phyloP scores from a whole-genome alignment of 2,797 vertebrate genomes.

The Rhinogobio ventralis region DNA sequence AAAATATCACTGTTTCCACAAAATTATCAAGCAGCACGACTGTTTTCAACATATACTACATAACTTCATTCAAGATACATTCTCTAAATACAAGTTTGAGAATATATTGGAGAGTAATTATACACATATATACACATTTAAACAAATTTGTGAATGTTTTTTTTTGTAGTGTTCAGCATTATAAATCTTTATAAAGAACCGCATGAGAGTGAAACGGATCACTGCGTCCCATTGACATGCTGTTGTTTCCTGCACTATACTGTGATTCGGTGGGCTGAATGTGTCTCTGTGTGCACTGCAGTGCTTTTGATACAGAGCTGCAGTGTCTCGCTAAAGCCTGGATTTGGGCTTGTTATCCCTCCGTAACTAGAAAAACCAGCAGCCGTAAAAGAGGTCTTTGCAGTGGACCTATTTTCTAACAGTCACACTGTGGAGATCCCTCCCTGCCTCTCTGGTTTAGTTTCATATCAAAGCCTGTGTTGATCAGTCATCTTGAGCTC shows the following conservation, averaged over 20 bases:
- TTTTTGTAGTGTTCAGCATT: constrained; percentile 18
- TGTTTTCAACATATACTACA: background rate
- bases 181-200: constrained; percentile 30
- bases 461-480: constrained; percentile 44
- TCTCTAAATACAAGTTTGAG: background rate
- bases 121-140: background rate
- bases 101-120: background rate
- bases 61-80: background rate
- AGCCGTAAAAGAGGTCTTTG: constrained; percentile 26
- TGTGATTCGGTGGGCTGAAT: constrained; percentile 15
- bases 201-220: background rate
- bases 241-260: constrained; percentile 36
- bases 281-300: constrained; percentile 6
- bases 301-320: constrained; percentile 28
- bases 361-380: constrained; percentile 27
- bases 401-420: constrained; percentile 2
- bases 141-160: background rate
- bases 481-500: constrained; percentile 57
- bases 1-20: background rate
- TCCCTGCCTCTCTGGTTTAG: constrained; percentile 4
- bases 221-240: constrained; percentile 14
- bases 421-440: constrained; percentile 10
- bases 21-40: background rate
- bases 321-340: constrained; percentile 35
- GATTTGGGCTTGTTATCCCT: constrained; percentile 34